Conservation (phyloP, 2,888 invertebrate genomes). For the Dryobota labecula region DNA sequence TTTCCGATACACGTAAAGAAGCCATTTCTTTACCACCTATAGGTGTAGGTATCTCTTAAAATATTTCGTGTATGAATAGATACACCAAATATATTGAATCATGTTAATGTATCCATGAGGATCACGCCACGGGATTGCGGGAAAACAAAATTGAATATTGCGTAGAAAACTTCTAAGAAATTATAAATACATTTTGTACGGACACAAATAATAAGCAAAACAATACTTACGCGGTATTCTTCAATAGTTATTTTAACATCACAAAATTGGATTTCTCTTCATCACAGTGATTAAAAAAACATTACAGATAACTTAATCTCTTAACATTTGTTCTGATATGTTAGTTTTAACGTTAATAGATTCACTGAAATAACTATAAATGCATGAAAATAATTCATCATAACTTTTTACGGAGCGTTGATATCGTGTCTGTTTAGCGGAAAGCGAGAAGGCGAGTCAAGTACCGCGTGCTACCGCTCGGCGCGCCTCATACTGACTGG, state of each 20-base stretch:
- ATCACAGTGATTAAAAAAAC: constrained; percentile 71
- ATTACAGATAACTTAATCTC: constrained; percentile 65
- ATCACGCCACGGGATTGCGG: not conserved
- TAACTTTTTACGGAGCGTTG: constrained; percentile 69
- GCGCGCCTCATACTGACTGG: constrained; percentile 80
- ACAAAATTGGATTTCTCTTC: constrained; percentile 63
- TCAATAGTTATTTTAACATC: constrained; percentile 65
- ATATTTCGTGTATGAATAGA: no score
- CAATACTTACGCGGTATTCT: constrained; percentile 64
- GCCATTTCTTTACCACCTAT: no score
- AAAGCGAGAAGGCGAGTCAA: constrained; percentile 62
- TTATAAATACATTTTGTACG: constrained; percentile 16
- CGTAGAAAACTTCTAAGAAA: not conserved
- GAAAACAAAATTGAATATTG: not conserved
- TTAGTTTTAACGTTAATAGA: constrained; percentile 66
- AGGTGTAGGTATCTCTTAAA: no score
- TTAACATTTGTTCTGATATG: constrained; percentile 65
- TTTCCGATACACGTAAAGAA: no score
- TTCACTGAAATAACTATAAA: constrained; percentile 67
- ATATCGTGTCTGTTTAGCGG: constrained; percentile 76
- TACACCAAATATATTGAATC: not conserved
- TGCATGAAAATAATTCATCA: constrained; percentile 73
- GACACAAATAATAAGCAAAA: constrained; percentile 40
- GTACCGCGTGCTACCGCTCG: constrained; percentile 75
- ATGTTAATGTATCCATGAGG: not conserved